Base-by-base conservation (phyloP, 2,888 invertebrate genomes). In the Ichneumon xanthorius region DNA sequence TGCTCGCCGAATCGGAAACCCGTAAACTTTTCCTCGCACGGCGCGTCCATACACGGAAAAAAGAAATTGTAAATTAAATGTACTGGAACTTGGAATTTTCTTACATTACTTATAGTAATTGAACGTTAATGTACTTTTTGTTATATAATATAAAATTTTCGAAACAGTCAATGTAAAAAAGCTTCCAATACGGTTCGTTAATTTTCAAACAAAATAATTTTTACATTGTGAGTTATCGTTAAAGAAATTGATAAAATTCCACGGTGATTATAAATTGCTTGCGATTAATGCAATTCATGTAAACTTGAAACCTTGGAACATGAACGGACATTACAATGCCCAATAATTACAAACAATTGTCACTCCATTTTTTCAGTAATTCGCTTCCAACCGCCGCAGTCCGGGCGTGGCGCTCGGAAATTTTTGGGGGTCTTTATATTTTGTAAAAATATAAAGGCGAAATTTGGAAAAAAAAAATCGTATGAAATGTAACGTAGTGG, bases 251-350 rank as follows among this genome's bases (percentile, higher is more conserved):
- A 33, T 61, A 4, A 30, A 33, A 30, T 61, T 14, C 16, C 61
- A 33, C 30, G 30, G 26, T 14, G 61, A 67, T 58, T 58, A 70
- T 7, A 30, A 70, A 30, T 53, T n/a, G 19, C 26, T 70, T 6
- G 26, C 55, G 9, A 33, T 68, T 61, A 19, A 22, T 61, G 4
- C 7, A 63, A 71, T 22, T 84, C 80, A 80, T 81, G 80, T 81
- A 78, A 65, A 80, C 50, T 77, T 26, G 1, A 16, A 67, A 37
- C 45, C 40, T 68, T 84, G 67, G 84, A 61, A 84, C 84, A 84
- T 84, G 84, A 77, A 84, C 73, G 40, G 37, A 40, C 19, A 40
- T 37, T 22, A n/a, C 11, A 16, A 72, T 55, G 37, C 37, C 53
- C 19, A n/a, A 22, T 72, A 33, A 61, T 16, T 61, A 61, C 14